phyloP scores from a whole-genome alignment of 2,888 invertebrate genomes.

The Cerastis rubricosa region DNA sequence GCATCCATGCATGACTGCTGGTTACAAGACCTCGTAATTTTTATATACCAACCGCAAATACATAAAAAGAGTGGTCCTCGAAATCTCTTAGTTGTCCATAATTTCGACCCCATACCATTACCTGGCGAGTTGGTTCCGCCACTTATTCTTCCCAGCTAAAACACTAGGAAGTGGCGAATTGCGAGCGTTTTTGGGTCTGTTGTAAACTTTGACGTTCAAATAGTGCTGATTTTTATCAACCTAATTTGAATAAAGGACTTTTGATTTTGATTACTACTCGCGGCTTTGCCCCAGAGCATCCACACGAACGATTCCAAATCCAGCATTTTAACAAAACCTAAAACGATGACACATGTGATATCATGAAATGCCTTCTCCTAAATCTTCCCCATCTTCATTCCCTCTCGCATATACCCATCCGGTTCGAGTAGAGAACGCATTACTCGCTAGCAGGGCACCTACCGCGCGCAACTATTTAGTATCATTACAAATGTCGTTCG shows the following conservation, averaged over 20 bases:
- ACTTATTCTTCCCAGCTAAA: too few relatives aligned
- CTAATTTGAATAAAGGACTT: too few relatives aligned
- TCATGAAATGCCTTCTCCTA: too few relatives aligned
- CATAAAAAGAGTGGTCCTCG: neutral
- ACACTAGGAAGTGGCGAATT: too few relatives aligned
- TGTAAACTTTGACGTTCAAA: too few relatives aligned
- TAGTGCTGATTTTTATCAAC: too few relatives aligned
- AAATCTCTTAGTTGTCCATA: neutral
- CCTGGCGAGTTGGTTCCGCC: too few relatives aligned
- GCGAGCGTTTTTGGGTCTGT: too few relatives aligned
- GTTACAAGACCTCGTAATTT: neutral
- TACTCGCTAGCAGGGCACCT: conserved; percentile 87
- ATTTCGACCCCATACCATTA: neutral
- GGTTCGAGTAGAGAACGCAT: conserved; percentile 82
- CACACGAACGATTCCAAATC: neutral
- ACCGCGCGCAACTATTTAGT: conserved; percentile 90
- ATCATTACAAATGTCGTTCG: conserved; percentile 89
- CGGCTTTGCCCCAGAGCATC: neutral
- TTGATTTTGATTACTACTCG: neutral
- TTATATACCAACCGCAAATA: neutral
- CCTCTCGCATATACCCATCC: conserved; percentile 64
- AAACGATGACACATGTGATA: neutral
- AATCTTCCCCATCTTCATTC: conserved; percentile 2
- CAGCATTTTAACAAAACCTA: neutral
- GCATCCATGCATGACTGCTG: neutral